Base-by-base conservation (phyloP, 1,140 invertebrate species). In the Temnothorax longispinosus region DNA sequence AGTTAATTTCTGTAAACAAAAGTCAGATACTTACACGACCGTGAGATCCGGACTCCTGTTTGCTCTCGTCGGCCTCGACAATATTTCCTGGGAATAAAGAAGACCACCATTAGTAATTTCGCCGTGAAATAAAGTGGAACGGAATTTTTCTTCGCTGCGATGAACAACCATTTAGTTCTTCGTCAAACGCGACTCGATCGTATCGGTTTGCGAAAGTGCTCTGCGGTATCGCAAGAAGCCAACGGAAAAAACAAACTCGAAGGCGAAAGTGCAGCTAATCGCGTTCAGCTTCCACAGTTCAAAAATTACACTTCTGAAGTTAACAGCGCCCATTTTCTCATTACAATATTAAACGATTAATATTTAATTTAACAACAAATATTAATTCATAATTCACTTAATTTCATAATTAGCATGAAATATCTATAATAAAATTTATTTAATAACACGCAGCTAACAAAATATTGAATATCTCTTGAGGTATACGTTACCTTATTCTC, bases 21-120 rank as follows among this genome's bases (percentile, higher is more conserved):
- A 56, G 52, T 77, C 13, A 18, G 60, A 74, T 88, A 95, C 94
- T 94, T 86, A 95, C 94, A 93, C 92, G 69, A 92, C 91, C 27
- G 92, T 86, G 52, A 94, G 86, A 81, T 90, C 86, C 50, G 93
- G 94, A 89, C 90, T 95, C 72, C 92, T 92, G 64, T 86, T 91
- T 76, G 87, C 91, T 75, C 92, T 93, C 27, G 92, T 47, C 54
- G 92, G 58, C 65, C 91, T 93, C 32, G 92, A 86, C 74, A 86
- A 69, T 44, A 74, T 87, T 44, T 60, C 87, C 91, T 94, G 87
- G 6, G 78, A 88, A 89, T 50, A 89, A 89, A 89, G 75, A 35
- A 41, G 3, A 64, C 52, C 35, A 15, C 52, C 52, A 54, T 86
- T 21, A 86, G 18, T 13, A 72, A 81, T 81, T 62, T 75, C 35